Evolutionary conservation across 2,797 vertebrate genomes (phyloP).

Genomic region (Karalla daura): DNA sequence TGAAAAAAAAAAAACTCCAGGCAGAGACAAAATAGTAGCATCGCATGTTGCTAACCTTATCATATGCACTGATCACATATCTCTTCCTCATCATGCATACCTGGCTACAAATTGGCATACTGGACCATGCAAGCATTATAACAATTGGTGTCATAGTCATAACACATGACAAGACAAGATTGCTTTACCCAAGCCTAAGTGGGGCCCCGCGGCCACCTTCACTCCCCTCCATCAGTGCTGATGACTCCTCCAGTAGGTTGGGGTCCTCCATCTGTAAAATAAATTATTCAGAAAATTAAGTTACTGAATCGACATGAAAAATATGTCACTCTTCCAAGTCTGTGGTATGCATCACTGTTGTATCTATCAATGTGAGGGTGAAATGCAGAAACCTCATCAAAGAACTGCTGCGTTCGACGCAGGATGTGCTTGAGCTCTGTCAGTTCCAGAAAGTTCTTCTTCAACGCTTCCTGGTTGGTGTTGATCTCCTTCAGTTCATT

Average conservation of each 20-base stretch:
- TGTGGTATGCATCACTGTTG: no score
- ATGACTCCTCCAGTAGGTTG: slow-evolving; percentile 97
- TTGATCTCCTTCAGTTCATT: slow-evolving; percentile 96
- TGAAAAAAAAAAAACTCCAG: no score
- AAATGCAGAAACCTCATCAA: slow-evolving; percentile 90
- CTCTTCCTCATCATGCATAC: no score
- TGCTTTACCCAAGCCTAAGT: slow-evolving; percentile 91
- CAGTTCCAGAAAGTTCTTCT: slow-evolving; percentile 94
- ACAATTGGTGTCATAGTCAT: no score
- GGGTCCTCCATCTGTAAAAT: slow-evolving; percentile 99
- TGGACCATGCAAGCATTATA: no score
- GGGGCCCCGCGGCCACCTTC: slow-evolving; percentile 95
- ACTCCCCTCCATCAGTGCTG: slow-evolving; percentile 93
- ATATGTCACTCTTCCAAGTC: no score
- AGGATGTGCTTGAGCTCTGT: slow-evolving; percentile 96
- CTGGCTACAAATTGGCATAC: no score
- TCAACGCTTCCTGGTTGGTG: slow-evolving; percentile 95
- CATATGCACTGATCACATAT: no score
- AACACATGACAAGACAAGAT: no score
- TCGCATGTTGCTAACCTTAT: no score
- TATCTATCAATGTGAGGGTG: not conserved
- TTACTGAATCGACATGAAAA: not conserved
- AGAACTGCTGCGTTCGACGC: slow-evolving; percentile 96
- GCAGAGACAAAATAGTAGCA: no score
- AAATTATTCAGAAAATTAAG: no score